Percentiles rank a stretch among this genome's conserved stretches.
Evolutionary conservation across 2,113 vertebrate genomes (phyloP).

Genomic region (Rhynchomys soricoides): DNA sequence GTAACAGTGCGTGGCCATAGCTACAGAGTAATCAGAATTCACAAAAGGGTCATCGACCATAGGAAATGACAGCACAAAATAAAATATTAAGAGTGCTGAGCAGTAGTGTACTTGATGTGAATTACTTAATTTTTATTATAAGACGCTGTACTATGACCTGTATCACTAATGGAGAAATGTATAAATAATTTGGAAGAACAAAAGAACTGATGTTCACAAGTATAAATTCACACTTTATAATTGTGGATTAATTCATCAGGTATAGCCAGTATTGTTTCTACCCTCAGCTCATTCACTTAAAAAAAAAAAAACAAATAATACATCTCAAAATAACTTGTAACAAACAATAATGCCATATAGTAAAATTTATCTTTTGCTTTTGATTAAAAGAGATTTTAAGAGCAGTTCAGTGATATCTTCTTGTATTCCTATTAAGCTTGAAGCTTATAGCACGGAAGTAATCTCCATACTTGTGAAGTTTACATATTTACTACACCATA

Average conservation of each 20-base stretch:
- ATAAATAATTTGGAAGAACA: conserved; percentile 49
- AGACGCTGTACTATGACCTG: neutral
- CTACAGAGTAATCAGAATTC: conserved; percentile 83
- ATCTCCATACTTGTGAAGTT: conserved; percentile 27
- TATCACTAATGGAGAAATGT: conserved; percentile 48
- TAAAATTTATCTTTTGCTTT: conserved; percentile 51
- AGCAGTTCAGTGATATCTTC: conserved; percentile 35
- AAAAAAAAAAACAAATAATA: conserved; percentile 27
- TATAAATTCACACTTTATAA: conserved; percentile 9
- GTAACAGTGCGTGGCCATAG: conserved; percentile 96
- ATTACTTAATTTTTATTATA: conserved; percentile 43
- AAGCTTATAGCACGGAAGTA: conserved; percentile 39
- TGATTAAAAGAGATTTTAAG: conserved; percentile 44
- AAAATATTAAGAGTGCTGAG: no score
- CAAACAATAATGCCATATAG: conserved; percentile 23
- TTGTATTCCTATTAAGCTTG: conserved; percentile 50
- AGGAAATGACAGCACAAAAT: conserved; percentile 31
- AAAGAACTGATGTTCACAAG: conserved; percentile 27
- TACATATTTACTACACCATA: conserved; percentile 31
- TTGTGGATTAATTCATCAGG: conserved; percentile 22
- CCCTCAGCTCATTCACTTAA: neutral
- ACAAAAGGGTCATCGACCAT: conserved; percentile 51
- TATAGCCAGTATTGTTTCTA: neutral
- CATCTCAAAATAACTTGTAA: conserved; percentile 40
- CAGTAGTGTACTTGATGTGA: neutral